Conservation (phyloP, 2,113 vertebrate species). For the Porphyrio hochstetteri region DNA sequence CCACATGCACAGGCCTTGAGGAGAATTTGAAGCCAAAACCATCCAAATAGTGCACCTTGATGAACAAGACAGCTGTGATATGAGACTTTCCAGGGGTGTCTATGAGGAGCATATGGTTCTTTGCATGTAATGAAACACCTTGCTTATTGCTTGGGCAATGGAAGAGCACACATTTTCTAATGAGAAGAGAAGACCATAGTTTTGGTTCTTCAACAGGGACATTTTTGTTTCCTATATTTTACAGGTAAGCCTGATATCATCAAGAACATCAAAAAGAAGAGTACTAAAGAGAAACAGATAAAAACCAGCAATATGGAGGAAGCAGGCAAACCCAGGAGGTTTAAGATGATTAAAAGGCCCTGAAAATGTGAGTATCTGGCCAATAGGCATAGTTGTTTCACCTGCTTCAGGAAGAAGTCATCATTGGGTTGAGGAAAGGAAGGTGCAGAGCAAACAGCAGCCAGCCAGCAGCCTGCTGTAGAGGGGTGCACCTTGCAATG, state of each 20-base stretch:
- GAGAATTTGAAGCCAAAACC: background rate
- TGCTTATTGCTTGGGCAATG: rapidly evolving
- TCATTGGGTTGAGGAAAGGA: background rate
- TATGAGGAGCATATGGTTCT: rapidly evolving
- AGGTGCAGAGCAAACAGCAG: background rate
- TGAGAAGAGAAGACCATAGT: background rate
- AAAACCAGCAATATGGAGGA: rapidly evolving
- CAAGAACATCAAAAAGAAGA: background rate
- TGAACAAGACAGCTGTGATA: background rate
- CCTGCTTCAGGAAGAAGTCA: background rate
- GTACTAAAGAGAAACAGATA: background rate
- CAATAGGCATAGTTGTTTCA: rapidly evolving
- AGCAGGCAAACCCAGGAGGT: background rate
- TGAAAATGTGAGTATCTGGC: background rate
- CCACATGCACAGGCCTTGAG: background rate
- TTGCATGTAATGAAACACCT: background rate
- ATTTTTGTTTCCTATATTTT: background rate
- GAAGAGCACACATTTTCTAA: background rate
- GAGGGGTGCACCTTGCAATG: background rate
- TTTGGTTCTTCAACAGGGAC: background rate
- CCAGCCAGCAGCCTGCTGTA: background rate
- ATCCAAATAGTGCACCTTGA: background rate
- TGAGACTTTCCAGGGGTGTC: background rate
- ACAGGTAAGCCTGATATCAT: background rate
- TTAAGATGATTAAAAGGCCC: background rate